Evolutionary conservation across 2,113 vertebrate species (phyloP).

Genomic region (Brachyhypopomus occidentalis): DNA sequence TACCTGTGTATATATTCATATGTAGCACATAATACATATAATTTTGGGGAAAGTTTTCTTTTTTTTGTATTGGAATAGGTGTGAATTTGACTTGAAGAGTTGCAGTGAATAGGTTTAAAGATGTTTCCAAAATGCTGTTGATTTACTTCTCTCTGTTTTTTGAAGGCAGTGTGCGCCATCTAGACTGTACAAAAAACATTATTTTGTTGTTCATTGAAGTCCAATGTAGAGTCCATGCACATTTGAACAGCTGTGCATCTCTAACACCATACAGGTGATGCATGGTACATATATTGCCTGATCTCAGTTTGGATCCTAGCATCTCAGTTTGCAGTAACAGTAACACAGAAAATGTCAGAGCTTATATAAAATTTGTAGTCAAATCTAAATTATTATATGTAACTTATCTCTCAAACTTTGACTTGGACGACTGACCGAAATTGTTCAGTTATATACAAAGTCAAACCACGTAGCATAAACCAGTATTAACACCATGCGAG

Average conservation of each 20-base stretch:
- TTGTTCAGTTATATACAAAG: constrained; percentile 63
- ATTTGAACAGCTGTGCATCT: constrained; percentile 14
- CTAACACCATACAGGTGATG: constrained; percentile 15
- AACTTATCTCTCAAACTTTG: constrained; percentile 23
- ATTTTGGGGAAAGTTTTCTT: constrained; percentile 54
- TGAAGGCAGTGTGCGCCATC: constrained; percentile 55
- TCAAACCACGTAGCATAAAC: constrained; percentile 66
- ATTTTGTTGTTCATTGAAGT: constrained; percentile 13
- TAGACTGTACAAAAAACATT: constrained; percentile 1
- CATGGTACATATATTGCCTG: constrained; percentile 37
- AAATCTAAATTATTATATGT: constrained; percentile 24
- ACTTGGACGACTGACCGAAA: constrained; percentile 26
- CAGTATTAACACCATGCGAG: constrained; percentile 62
- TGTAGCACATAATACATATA: constrained; percentile 92
- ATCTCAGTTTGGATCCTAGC: neutral
- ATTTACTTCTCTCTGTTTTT: constrained; percentile 30
- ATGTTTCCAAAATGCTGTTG: constrained; percentile 75
- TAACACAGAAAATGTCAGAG: neutral
- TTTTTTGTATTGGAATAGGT: constrained; percentile 65
- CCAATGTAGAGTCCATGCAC: neutral
- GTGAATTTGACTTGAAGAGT: constrained; percentile 84
- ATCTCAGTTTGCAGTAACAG: neutral
- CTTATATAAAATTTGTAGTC: neutral
- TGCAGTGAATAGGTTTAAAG: constrained; percentile 78
- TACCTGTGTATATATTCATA: constrained; percentile 95